Evolutionary conservation across 2,888 invertebrate species (phyloP).

Genomic region (Sericinus montela): DNA sequence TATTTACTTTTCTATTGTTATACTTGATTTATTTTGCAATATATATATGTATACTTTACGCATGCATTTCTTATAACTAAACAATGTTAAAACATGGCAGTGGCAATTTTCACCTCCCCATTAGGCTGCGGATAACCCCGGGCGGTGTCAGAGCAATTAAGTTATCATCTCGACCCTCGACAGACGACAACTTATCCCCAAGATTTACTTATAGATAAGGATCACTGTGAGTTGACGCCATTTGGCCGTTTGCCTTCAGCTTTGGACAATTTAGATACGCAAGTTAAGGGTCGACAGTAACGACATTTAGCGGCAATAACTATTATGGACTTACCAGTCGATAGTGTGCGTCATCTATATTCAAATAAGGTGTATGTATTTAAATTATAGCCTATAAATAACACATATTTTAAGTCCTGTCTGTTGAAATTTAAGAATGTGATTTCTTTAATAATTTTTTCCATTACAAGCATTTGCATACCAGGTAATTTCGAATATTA

Average conservation of each 20-base stretch:
- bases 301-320: constrained; percentile 64
- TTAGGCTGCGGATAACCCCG: constrained; percentile 46
- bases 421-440: neutral
- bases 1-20: no score
- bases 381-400: constrained; percentile 34
- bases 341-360: constrained; percentile 65
- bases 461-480: no score
- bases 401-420: constrained; percentile 33
- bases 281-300: constrained; percentile 52
- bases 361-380: constrained; percentile 40
- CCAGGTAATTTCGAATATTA: no score
- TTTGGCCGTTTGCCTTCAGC: constrained; percentile 60
- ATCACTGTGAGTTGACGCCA: constrained; percentile 67
- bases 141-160: constrained; percentile 61
- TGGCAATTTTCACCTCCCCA: constrained; percentile 24
- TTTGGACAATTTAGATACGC: constrained; percentile 65
- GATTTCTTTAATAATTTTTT: no score
- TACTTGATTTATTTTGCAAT: no score
- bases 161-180: constrained; percentile 55
- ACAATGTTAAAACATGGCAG: constrained; percentile 12
- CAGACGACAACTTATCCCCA: constrained; percentile 53
- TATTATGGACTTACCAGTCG: constrained; percentile 56
- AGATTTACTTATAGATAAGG: constrained; percentile 64
- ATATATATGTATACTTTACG: neutral
- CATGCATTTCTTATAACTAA: constrained; percentile 4